phyloP scores from a whole-genome alignment of 2,888 invertebrate species.

The Sipha maydis region DNA sequence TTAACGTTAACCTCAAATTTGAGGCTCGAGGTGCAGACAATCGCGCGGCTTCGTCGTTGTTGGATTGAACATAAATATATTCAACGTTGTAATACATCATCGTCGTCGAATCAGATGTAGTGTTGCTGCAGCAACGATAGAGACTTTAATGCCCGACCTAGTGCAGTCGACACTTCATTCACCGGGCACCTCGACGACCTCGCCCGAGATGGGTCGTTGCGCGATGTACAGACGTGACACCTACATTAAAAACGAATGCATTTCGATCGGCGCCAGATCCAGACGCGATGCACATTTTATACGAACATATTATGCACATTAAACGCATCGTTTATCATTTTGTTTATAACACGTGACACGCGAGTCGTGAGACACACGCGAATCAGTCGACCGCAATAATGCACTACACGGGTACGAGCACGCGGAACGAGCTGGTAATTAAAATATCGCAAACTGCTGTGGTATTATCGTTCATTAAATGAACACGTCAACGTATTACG shows the following conservation, averaged over 20 bases:
- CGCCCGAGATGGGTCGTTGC: neutral
- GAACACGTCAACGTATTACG: neutral
- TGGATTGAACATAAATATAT: too few relatives aligned
- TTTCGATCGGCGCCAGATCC: neutral
- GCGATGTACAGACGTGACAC: neutral
- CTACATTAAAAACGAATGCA: neutral
- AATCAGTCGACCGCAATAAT: neutral
- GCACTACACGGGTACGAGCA: neutral
- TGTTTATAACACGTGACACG: neutral
- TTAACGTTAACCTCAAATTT: too few relatives aligned
- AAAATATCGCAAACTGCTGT: neutral
- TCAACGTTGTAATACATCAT: neutral
- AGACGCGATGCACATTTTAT: neutral
- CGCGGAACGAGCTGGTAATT: neutral
- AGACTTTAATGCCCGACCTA: neutral
- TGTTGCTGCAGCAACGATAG: neutral
- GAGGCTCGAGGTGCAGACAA: neutral
- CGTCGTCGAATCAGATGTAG: too few relatives aligned
- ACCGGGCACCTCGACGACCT: neutral
- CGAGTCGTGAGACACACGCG: neutral
- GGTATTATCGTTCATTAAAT: neutral
- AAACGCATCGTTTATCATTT: neutral
- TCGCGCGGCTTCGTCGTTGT: neutral
- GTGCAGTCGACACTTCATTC: neutral
- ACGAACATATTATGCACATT: neutral